A percentile compares a stretch with the other conserved stretches of the same genome.
phyloP scores from a whole-genome alignment of 2,797 vertebrate species.

The Lerista edwardsae region DNA sequence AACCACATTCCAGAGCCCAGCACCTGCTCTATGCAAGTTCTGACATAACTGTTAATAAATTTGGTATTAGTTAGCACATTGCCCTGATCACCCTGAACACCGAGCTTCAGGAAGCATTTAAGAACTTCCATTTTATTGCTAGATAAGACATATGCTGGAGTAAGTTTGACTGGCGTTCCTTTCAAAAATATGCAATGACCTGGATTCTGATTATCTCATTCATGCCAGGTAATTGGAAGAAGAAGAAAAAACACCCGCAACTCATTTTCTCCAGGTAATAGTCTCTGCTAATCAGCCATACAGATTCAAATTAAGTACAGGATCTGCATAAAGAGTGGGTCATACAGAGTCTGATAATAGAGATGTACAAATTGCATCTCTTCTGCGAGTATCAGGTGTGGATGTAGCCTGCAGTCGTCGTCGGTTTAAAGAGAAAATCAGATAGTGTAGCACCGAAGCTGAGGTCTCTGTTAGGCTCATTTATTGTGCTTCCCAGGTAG shows the following conservation, averaged over 20 bases:
- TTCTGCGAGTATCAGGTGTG: background rate
- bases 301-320: slow-evolving; percentile 61
- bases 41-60: background rate
- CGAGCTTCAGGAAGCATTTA: slow-evolving; percentile 11
- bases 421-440: background rate
- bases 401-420: background rate
- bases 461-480: background rate
- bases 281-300: slow-evolving; percentile 56
- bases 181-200: slow-evolving; percentile 31
- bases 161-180: slow-evolving; percentile 26
- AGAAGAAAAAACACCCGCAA: slow-evolving; percentile 37
- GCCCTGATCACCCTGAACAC: slow-evolving; percentile 18
- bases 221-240: slow-evolving; percentile 38
- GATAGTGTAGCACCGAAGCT: background rate
- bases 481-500: background rate
- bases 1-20: background rate
- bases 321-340: slow-evolving; percentile 46
- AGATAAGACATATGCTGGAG: background rate
- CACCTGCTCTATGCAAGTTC: background rate
- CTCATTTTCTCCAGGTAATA: slow-evolving; percentile 65
- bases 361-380: slow-evolving; percentile 15
- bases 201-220: slow-evolving; percentile 46
- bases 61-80: slow-evolving; percentile 13
- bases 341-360: slow-evolving; percentile 49
- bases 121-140: slow-evolving; percentile 7